These are phyloP conservation scores for Cromileptes altivelis DNA, from an alignment of 2,113 vertebrate genomes.

Conservation along the genomic window DNA sequence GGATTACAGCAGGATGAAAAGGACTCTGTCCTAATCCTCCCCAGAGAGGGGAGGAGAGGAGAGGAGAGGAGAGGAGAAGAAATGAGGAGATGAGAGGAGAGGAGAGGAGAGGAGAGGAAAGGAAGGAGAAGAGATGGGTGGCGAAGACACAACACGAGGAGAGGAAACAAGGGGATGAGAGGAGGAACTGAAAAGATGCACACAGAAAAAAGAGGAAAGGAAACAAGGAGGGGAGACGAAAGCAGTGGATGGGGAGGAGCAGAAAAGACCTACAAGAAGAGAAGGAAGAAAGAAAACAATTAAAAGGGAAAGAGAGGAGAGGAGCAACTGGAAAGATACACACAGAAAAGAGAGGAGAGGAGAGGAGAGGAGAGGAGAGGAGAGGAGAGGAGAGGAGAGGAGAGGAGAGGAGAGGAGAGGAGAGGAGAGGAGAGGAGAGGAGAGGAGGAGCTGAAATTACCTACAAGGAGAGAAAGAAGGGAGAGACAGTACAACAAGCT, in stretches of 20 bases:
- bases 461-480: not conserved
- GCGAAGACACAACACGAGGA: accelerated
- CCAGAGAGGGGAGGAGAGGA: slow-evolving; percentile 31
- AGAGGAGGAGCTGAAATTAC: not conserved
- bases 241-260: not conserved
- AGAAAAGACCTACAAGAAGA: not conserved
- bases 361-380: not conserved
- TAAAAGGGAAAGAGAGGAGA: not conserved
- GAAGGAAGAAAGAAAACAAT: not conserved
- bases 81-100: not conserved
- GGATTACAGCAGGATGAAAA: slow-evolving; percentile 80
- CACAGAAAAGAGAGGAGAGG: not conserved
- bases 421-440: not conserved
- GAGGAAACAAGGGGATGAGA: too few species aligned
- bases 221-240: too few species aligned
- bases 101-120: not conserved
- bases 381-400: not conserved
- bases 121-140: not conserved
- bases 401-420: not conserved
- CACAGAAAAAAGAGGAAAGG: not conserved
- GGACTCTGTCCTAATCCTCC: slow-evolving; percentile 74
- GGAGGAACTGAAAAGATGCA: too few species aligned
- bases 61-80: not conserved
- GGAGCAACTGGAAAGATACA: not conserved
- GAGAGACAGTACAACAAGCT: not conserved